Evolutionary conservation across 2,797 vertebrate species (phyloP).

Genomic region (Clarias platycephalus): DNA sequence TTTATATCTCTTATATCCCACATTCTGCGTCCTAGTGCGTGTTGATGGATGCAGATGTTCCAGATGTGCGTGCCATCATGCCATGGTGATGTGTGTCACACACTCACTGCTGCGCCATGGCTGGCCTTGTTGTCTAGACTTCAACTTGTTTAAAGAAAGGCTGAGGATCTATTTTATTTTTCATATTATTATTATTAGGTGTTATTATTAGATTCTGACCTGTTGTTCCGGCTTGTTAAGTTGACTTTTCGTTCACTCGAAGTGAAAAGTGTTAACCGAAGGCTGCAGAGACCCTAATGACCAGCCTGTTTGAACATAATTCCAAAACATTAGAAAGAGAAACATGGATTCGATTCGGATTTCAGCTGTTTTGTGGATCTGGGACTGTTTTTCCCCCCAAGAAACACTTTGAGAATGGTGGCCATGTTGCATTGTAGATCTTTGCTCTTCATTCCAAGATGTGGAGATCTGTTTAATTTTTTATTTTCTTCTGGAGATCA

Average conservation of each 20-base stretch:
- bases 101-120: slow-evolving; percentile 8
- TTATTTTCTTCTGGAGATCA: too few relatives aligned
- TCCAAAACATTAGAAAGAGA: neutral
- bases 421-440: neutral
- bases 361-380: neutral
- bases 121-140: slow-evolving; percentile 18
- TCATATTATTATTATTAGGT: neutral
- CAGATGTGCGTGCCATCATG: neutral
- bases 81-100: slow-evolving; percentile 7
- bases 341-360: neutral
- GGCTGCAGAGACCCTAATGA: neutral
- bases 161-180: neutral
- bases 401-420: neutral
- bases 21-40: neutral
- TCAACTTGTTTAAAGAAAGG: neutral
- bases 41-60: neutral
- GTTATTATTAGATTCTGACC: neutral
- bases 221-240: neutral
- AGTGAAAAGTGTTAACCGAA: neutral
- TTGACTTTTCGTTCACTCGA: neutral
- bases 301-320: neutral
- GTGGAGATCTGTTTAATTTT: neutral
- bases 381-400: neutral
- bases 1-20: neutral
- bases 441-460: neutral